These are phyloP conservation scores for Eulemur rufifrons DNA, from an alignment of 2,113 vertebrate species.

Conservation along the genomic window DNA sequence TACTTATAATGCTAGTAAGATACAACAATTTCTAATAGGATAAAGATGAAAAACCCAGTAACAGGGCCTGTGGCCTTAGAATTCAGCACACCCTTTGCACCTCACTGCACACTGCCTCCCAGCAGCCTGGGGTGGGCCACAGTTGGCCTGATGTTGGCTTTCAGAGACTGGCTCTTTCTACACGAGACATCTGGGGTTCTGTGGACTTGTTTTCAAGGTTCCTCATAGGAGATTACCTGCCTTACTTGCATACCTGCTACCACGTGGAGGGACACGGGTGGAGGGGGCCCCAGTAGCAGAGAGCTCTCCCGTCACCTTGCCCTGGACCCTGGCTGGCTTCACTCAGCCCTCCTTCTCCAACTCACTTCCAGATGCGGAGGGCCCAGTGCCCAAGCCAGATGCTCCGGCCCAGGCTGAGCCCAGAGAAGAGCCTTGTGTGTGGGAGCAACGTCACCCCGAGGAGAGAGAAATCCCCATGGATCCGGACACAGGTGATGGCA, in stretches of 20 bases:
- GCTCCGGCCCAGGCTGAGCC: slow-evolving; percentile 76
- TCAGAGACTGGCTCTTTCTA: neutral
- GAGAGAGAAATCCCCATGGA: slow-evolving; percentile 81
- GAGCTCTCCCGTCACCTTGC: neutral
- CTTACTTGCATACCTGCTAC: fast-evolving
- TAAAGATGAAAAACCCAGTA: neutral
- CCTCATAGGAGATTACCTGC: neutral
- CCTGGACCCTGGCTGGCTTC: neutral
- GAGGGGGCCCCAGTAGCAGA: neutral
- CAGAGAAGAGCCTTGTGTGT: slow-evolving; percentile 78
- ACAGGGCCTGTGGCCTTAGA: neutral
- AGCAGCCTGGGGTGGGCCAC: neutral
- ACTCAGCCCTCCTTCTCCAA: fast-evolving
- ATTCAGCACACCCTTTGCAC: neutral
- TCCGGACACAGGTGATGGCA: slow-evolving; percentile 75
- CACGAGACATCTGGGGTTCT: neutral
- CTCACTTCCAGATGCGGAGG: slow-evolving; percentile 53
- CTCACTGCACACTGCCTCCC: fast-evolving
- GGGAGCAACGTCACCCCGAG: slow-evolving; percentile 81
- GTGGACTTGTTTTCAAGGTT: neutral
- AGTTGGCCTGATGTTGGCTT: neutral
- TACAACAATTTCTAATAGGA: neutral
- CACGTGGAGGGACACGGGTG: fast-evolving
- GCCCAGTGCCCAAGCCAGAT: slow-evolving; percentile 73
- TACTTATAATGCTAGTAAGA: neutral